A percentile compares a stretch with the other conserved stretches of the same genome.
phyloP scores from a whole-genome alignment of 1,140 invertebrate genomes.

The Pogonomyrmex barbatus region DNA sequence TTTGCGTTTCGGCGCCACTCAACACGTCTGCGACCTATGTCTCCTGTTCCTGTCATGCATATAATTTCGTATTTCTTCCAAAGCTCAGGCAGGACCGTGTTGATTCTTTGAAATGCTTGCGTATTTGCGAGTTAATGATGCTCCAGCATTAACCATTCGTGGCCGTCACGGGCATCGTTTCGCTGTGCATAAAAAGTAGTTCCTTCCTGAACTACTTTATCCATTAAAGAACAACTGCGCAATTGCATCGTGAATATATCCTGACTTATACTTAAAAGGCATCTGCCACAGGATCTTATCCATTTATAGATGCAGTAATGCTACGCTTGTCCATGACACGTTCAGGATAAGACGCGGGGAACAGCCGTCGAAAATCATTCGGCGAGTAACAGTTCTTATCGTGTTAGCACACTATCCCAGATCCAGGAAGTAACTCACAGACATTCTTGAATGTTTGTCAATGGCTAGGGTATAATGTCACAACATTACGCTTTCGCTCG shows the following conservation, averaged over 20 bases:
- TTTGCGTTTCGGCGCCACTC: constrained; percentile 86
- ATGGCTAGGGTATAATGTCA: constrained; percentile 44
- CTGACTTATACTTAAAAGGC: constrained; percentile 78
- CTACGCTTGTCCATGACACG: constrained; percentile 65
- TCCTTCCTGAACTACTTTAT: constrained; percentile 80
- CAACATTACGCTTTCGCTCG: constrained; percentile 40
- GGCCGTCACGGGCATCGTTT: constrained; percentile 72
- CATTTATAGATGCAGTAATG: constrained; percentile 81
- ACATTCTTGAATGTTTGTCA: constrained; percentile 77
- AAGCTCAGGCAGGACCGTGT: constrained; percentile 54
- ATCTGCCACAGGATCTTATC: constrained; percentile 81
- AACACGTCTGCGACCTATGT: constrained; percentile 86
- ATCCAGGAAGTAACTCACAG: constrained; percentile 82
- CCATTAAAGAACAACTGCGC: constrained; percentile 84
- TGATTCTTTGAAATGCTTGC: constrained; percentile 24
- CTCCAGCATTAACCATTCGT: constrained; percentile 76
- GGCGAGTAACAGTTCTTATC: constrained; percentile 7
- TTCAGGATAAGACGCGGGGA: constrained; percentile 24
- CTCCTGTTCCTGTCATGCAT: constrained; percentile 86
- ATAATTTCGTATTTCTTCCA: constrained; percentile 81
- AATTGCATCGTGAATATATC: constrained; percentile 80
- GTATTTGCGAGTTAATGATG: constrained; percentile 40
- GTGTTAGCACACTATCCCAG: constrained; percentile 79
- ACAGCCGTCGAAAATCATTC: constrained; percentile 35
- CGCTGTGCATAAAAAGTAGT: constrained; percentile 74